Evolutionary conservation across 2,113 vertebrate genomes (phyloP).

Genomic region (Illadopsis cleaveri): DNA sequence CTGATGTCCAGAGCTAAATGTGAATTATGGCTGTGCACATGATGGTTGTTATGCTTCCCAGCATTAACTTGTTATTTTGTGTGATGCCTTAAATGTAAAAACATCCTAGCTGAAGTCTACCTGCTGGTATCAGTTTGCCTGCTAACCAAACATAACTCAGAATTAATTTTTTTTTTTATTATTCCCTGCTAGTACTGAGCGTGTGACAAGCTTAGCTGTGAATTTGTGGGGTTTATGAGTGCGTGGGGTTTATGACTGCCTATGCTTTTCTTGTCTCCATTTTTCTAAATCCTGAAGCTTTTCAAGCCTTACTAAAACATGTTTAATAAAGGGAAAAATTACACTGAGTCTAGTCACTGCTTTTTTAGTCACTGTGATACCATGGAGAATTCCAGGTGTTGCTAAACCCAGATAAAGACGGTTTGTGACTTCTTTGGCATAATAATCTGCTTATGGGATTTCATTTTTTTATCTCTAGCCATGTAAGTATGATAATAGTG

Average conservation of each 20-base stretch:
- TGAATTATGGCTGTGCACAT: not conserved
- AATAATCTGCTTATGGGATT: conserved; percentile 13
- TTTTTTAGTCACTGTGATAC: conserved; percentile 3
- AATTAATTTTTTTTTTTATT: not conserved
- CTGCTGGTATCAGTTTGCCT: not conserved
- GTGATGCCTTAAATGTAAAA: conserved; percentile 36
- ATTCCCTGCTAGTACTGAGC: not conserved
- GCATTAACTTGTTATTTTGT: not conserved
- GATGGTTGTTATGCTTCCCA: not conserved
- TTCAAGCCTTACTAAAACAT: conserved; percentile 34
- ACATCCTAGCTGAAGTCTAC: not conserved
- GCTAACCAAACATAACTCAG: not conserved
- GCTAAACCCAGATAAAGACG: conserved; percentile 7
- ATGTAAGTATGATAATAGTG: conserved; percentile 48
- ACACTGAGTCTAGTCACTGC: not conserved
- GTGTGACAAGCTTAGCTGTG: not conserved
- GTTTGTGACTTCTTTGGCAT: not conserved
- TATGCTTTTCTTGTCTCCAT: not conserved
- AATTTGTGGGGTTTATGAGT: not conserved
- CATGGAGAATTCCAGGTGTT: conserved; percentile 25
- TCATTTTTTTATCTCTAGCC: conserved; percentile 26
- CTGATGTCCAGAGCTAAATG: not conserved
- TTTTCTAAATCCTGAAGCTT: conserved; percentile 28
- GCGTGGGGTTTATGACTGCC: not conserved
- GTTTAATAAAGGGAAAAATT: conserved; percentile 25